Evolutionary conservation across 2,888 invertebrate genomes (phyloP).

Genomic region (Noctua pronuba): DNA sequence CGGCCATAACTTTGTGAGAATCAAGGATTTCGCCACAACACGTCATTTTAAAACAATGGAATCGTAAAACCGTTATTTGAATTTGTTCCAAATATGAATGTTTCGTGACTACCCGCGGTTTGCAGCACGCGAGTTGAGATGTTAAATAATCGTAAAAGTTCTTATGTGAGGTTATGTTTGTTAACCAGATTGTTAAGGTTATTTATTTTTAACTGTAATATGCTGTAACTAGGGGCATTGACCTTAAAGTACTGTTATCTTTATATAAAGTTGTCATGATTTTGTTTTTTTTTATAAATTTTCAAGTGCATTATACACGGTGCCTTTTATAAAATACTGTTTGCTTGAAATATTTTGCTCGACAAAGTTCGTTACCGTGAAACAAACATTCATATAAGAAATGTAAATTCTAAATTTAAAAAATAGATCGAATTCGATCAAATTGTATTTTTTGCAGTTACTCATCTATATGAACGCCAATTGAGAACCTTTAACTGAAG

Average conservation of each 20-base stretch:
- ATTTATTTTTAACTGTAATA: slow-evolving; percentile 28
- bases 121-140: slow-evolving; percentile 59
- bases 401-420: neutral
- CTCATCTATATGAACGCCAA: no score
- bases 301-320: no score
- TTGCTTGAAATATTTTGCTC: neutral
- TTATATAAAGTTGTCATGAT: neutral
- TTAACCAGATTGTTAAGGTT: slow-evolving; percentile 37
- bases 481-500: neutral
- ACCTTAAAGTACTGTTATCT: neutral
- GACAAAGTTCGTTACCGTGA: neutral
- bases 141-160: slow-evolving; percentile 55
- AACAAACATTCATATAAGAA: neutral
- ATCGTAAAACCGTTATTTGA: slow-evolving; percentile 46
- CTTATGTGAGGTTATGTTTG: slow-evolving; percentile 34
- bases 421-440: neutral
- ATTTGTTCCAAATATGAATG: slow-evolving; percentile 48
- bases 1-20: slow-evolving; percentile 27
- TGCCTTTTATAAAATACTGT: neutral
- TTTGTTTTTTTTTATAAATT: neutral
- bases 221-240: slow-evolving; percentile 30
- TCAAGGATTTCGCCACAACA: slow-evolving; percentile 33
- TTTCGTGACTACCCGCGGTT: slow-evolving; percentile 49
- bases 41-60: slow-evolving; percentile 36
- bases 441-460: neutral